Base-by-base conservation (phyloP, 2,888 invertebrate genomes). In the Stenodera caucasica region DNA sequence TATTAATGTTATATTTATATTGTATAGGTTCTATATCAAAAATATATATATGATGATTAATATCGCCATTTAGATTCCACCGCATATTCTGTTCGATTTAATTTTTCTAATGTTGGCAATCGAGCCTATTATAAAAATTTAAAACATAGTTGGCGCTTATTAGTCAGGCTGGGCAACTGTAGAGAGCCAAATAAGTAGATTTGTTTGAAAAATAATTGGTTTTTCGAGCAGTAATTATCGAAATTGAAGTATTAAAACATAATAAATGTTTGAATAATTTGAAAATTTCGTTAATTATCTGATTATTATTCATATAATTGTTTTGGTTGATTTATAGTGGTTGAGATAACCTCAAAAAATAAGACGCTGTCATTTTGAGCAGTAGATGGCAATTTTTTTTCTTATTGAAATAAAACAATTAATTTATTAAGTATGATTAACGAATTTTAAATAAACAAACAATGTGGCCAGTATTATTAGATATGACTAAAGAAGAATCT, bases 401-500 rank as follows among this genome's bases (percentile, higher is more conserved):
- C 49, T 53, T 63, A 53, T 63, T 54, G 2, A 45, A 21, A 9
- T 9, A 21, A 18, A 37, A 18, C 12, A 4, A 21, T 21, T 14
- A 45, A 18, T 45, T 55, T 32, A 55, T 62, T 56, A 55, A 69
- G 65, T 61, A 71, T 69, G 69, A 55, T 60, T 64, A 30, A 33
- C 61, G 64, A 54, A 49, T 57, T 64, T 66, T 33, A 57, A 60
- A 65, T 30, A 51, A 32, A 57, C 21, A n/a, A 49, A 77, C 75
- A 67, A 84, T 83, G 84, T 86, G 87, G 90, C 91, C 92, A 68
- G 82, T 87, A 81, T 83, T 90, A 67, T 83, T 91, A 72, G 91
- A 94, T 83, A 88, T 94, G 88, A 90, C 90, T 74, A 88, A 89
- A 79, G 94, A 94, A 82, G 94, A 96, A 82, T 94, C 93, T 81